Percentiles rank a stretch among this genome's conserved stretches.
phyloP scores from a whole-genome alignment of 1,140 invertebrate species.

The Fopius arisanus region DNA sequence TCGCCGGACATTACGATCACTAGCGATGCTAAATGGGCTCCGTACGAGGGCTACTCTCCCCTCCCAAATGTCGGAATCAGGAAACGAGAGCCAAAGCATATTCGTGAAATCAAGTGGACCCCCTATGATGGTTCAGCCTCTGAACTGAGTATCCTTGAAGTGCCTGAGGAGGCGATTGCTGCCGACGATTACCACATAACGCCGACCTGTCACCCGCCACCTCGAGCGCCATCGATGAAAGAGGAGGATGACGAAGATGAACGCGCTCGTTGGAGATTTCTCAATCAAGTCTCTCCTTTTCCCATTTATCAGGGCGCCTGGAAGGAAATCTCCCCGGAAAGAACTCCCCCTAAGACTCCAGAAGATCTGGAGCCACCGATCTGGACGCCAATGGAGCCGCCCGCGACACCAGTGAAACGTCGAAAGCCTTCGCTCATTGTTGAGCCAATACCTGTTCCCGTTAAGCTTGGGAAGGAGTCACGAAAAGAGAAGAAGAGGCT shows the following conservation, averaged over 20 bases:
- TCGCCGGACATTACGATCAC: conserved; percentile 56
- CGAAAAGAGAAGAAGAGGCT: conserved; percentile 34
- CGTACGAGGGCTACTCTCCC: conserved; percentile 61
- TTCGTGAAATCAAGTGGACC: conserved; percentile 59
- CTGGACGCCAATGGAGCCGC: conserved; percentile 48
- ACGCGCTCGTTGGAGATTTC: conserved; percentile 50
- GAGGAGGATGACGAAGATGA: conserved; percentile 52
- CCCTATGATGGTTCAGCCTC: conserved; percentile 54
- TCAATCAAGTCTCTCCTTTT: conserved; percentile 58
- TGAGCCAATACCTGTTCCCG: conserved; percentile 38
- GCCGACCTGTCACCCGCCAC: conserved; percentile 55
- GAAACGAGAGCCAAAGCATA: conserved; percentile 55
- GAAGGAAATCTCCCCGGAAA: conserved; percentile 58
- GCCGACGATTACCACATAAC: conserved; percentile 53
- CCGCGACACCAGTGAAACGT: conserved; percentile 42
- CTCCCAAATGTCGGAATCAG: conserved; percentile 54
- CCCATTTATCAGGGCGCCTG: conserved; percentile 62
- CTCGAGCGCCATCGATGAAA: conserved; percentile 31
- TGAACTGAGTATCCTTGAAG: conserved; percentile 33
- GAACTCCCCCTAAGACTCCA: conserved; percentile 42
- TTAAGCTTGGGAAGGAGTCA: conserved; percentile 34
- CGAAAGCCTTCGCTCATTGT: conserved; percentile 35
- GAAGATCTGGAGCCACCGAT: conserved; percentile 48
- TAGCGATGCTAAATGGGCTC: conserved; percentile 55
- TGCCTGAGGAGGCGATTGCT: conserved; percentile 42